Evolutionary conservation across 2,888 invertebrate genomes (phyloP), one percentile per base, ranked within the genome.

Genomic region (Drosophila peninsularis): DNA sequence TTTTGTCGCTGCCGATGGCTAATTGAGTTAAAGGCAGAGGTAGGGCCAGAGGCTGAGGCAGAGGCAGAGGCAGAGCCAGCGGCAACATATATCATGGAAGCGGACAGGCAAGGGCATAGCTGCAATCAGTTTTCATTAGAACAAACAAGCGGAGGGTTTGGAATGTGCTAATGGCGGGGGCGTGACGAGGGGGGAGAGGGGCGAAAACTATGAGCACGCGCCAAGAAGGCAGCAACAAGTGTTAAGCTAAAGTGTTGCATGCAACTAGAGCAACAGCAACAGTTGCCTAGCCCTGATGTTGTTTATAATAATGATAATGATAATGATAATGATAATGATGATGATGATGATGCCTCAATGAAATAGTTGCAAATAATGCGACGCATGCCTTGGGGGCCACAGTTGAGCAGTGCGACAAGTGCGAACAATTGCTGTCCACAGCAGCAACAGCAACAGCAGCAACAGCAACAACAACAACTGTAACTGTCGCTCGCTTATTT

Each of bases 401-500:
- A 17, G 36, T 34, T 34, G 34, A 50, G 34, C 32, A 24, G 21
- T 52, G 55, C 45, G 50, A 53, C 56, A 65, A 81, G 71, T 80
- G 71, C 73, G 74, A 84, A 75, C 80, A 82, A 78, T 73, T 71
- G 73, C 62, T 56, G 58, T 50, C 9, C 21, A 67, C 61, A 56
- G 49, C 52, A 50, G 57, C 45, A 66, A n/a, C 60, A 56, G 19
- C 24, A 69, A 9, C 50, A 68, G 39, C 41, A 52, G 21, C 57
- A 63, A 21, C 55, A 68, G 6, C 62, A 54, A 14, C 41, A 69
- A 3, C 70, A 74, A 69, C 69, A 78, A 78, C 76, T 70, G 39
- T 70, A 71, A 75, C 68, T 82, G 87, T 87, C 72, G 87, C 78
- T 78, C 80, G 90, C 90, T 90, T 90, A 90, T 90, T 90, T 90